Percentiles rank a stretch among this genome's conserved stretches.
Evolutionary conservation across 2,888 invertebrate genomes (phyloP).

Genomic region (Ennomos fuscantarius): DNA sequence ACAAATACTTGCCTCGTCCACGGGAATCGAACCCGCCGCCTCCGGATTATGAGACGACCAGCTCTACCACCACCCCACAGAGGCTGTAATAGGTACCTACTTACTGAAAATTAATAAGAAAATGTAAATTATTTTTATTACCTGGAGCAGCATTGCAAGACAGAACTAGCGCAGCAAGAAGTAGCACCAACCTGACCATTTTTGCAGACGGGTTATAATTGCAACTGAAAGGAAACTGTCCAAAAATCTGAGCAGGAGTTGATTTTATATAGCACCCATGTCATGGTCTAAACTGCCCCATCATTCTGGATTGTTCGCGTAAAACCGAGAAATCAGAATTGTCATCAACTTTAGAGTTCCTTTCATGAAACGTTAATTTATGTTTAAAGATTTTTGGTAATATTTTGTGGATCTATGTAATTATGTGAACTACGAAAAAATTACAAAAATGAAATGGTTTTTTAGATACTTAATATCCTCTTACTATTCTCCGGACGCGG

Average conservation of each 20-base stretch:
- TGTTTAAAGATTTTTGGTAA: neutral
- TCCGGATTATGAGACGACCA: too few species aligned
- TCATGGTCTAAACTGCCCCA: slow-evolving; percentile 49
- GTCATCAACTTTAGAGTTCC: slow-evolving; percentile 53
- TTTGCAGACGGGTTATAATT: slow-evolving; percentile 32
- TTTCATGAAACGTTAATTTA: neutral
- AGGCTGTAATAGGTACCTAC: too few species aligned
- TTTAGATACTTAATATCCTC: too few species aligned
- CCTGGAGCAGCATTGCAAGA: slow-evolving; percentile 60
- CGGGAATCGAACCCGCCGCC: too few species aligned
- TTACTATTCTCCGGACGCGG: too few species aligned
- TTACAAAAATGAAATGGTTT: too few species aligned
- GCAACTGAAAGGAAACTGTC: slow-evolving; percentile 38
- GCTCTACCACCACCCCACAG: too few species aligned
- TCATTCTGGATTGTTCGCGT: slow-evolving; percentile 59
- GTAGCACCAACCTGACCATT: slow-evolving; percentile 50
- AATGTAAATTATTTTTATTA: neutral
- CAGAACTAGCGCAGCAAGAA: slow-evolving; percentile 44
- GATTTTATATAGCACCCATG: slow-evolving; percentile 56
- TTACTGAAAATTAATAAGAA: too few species aligned
- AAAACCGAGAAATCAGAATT: slow-evolving; percentile 50
- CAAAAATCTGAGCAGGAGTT: slow-evolving; percentile 13
- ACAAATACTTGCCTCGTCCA: too few species aligned
- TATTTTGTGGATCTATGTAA: too few species aligned
- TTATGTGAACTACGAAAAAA: too few species aligned